Conservation (phyloP, 2,797 vertebrate genomes). For the Nyctibius grandis region DNA sequence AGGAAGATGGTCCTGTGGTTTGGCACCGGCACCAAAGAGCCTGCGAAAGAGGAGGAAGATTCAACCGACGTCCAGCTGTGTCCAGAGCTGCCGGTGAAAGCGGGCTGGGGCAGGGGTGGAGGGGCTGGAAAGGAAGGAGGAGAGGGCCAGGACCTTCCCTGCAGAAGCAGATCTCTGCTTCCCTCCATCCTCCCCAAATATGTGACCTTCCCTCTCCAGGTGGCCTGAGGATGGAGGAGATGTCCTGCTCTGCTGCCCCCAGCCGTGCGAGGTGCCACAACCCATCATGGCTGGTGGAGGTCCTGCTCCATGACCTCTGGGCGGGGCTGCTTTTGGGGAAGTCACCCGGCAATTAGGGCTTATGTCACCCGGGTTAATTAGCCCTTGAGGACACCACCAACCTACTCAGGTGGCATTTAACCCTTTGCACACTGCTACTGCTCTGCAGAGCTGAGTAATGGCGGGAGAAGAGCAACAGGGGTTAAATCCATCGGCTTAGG, state of each 20-base stretch:
- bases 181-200: background rate
- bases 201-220: background rate
- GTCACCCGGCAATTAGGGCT: background rate
- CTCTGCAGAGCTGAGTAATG: background rate
- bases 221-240: background rate
- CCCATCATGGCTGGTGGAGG: accelerated
- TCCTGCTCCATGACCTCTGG: background rate
- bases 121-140: background rate
- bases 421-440: background rate
- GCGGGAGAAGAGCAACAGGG: background rate
- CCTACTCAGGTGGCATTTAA: background rate
- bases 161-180: background rate
- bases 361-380: background rate
- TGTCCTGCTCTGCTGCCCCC: background rate
- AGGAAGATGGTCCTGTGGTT: background rate
- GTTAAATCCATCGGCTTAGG: background rate
- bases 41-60: background rate
- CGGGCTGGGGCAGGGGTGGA: background rate
- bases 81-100: accelerated
- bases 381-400: background rate
- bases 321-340: too few species aligned
- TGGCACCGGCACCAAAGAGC: background rate
- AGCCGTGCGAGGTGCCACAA: background rate
- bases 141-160: background rate
- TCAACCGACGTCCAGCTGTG: accelerated